Base-by-base conservation (phyloP, 2,797 vertebrate species). In the Cossypha niveicapilla region DNA sequence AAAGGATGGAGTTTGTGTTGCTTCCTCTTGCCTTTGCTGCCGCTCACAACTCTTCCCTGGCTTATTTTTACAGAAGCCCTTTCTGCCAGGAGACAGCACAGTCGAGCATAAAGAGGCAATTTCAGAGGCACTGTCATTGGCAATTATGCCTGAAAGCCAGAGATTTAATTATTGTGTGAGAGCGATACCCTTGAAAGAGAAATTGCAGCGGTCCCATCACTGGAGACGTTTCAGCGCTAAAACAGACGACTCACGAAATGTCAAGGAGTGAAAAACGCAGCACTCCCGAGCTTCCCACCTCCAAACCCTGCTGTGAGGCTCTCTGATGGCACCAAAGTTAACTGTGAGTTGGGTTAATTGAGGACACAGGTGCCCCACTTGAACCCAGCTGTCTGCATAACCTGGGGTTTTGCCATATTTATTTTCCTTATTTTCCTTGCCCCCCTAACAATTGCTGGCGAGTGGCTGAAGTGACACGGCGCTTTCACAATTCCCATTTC, bases 91-190 rank as follows among this genome's bases (percentile, higher is more conserved):
- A 90, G 88, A 80, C 41, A 60, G 80, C 90, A 95, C 10, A 24
- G 62, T 2, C 2, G 10, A 93, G 93, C 44, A 65, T 41, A 67
- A 89, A 83, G 78, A 88, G 91, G 70, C 67, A 75, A 76, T 82
- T 95, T 88, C 0, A 0, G 73, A 86, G 67, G 65, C 68, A 62
- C 63, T 91, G 91, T 80, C 78, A 58, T 35, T 74, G 72, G 78
- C 74, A 91, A 92, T 94, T 89, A 85, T 0, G 2, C 66, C 73
- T 66, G 85, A 91, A 93, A 92, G 70, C 62, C 60, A 68, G 81
- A 79, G 86, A 91, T 91, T 92, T 91, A 92, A 94, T 94, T 95
- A 91, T 22, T 72, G 91, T 78, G 86, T 0, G 34, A 90, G 72
- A 89, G 78, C 1, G 6, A 92, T 90, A 93, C 44, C 83, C 72